Percentiles rank a stretch among this genome's conserved stretches.
phyloP scores from a whole-genome alignment of 2,888 invertebrate genomes.

The Melinaea menophilus region DNA sequence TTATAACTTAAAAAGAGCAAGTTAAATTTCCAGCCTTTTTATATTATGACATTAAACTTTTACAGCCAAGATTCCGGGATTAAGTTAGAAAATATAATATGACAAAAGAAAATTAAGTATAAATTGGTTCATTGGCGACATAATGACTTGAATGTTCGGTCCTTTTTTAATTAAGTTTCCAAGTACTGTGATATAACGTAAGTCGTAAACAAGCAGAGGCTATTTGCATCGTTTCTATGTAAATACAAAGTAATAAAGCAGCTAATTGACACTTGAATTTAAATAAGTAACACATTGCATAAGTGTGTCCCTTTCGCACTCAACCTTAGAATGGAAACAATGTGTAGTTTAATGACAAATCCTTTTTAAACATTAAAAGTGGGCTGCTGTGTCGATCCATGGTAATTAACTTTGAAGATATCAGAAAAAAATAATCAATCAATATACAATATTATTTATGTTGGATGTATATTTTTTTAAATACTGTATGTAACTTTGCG shows the following conservation, averaged over 20 bases:
- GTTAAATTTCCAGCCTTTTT: neutral
- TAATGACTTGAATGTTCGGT: constrained; percentile 16
- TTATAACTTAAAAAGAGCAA: neutral
- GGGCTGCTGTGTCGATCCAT: too few species aligned
- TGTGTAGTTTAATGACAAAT: neutral
- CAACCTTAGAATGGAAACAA: neutral
- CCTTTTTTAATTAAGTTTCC: constrained; percentile 39
- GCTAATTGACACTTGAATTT: constrained; percentile 32
- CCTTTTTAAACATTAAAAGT: neutral
- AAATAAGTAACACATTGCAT: constrained; percentile 29
- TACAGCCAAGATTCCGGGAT: neutral
- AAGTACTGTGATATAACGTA: constrained; percentile 39
- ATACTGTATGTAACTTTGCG: neutral
- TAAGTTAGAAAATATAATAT: constrained; percentile 7
- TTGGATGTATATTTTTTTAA: neutral
- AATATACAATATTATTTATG: too few species aligned
- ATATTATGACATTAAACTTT: neutral
- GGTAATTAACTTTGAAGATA: too few species aligned
- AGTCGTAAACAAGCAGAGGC: constrained; percentile 40
- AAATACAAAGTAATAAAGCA: constrained; percentile 36
- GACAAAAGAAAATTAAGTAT: constrained; percentile 20
- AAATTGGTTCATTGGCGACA: constrained; percentile 26
- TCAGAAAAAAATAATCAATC: too few species aligned
- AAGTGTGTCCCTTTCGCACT: constrained; percentile 12
- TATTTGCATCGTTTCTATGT: constrained; percentile 39